phyloP scores from a whole-genome alignment of 2,888 invertebrate genomes.

The Nowickia ferox region DNA sequence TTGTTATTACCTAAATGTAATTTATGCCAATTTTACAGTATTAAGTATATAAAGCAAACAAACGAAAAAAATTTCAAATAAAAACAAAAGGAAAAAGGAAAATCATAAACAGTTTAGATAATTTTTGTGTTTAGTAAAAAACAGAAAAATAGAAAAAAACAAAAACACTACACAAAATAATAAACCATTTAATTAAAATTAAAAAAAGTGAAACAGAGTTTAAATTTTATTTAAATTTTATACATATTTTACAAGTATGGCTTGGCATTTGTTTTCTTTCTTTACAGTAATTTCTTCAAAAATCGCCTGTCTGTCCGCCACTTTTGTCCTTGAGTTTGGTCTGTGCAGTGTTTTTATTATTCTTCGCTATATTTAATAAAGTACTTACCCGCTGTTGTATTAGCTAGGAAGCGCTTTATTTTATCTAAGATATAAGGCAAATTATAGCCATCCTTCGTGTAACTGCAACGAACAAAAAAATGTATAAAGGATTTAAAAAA shows the following conservation, averaged over 20 bases:
- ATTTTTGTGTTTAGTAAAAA: slow-evolving; percentile 40
- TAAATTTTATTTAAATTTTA: slow-evolving; percentile 21
- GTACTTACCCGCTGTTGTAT: slow-evolving; percentile 83
- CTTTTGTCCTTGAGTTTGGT: slow-evolving; percentile 70
- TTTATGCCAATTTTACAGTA: slow-evolving; percentile 69
- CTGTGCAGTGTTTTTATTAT: slow-evolving; percentile 75
- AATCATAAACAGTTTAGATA: slow-evolving; percentile 59
- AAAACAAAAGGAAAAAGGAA: slow-evolving; percentile 17
- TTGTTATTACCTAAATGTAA: slow-evolving; percentile 76
- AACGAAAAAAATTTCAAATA: slow-evolving; percentile 11
- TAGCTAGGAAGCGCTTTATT: slow-evolving; percentile 83
- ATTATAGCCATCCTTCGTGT: slow-evolving; percentile 83
- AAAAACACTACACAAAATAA: slow-evolving; percentile 33
- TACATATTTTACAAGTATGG: slow-evolving; percentile 41
- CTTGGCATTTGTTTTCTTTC: not conserved
- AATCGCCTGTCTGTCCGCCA: slow-evolving; percentile 48
- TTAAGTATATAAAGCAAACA: slow-evolving; percentile 48
- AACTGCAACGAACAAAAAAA: slow-evolving; percentile 74
- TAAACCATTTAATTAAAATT: not conserved
- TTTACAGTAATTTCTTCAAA: slow-evolving; percentile 39
- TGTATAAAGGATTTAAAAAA: not conserved
- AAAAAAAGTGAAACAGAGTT: not conserved
- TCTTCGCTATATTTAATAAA: slow-evolving; percentile 51
- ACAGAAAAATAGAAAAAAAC: slow-evolving; percentile 11
- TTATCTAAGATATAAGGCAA: slow-evolving; percentile 83